A percentile compares a stretch with the other conserved stretches of the same genome.
Conservation (phyloP, 2,888 invertebrate species). For the Galerucella nymphaeae region DNA sequence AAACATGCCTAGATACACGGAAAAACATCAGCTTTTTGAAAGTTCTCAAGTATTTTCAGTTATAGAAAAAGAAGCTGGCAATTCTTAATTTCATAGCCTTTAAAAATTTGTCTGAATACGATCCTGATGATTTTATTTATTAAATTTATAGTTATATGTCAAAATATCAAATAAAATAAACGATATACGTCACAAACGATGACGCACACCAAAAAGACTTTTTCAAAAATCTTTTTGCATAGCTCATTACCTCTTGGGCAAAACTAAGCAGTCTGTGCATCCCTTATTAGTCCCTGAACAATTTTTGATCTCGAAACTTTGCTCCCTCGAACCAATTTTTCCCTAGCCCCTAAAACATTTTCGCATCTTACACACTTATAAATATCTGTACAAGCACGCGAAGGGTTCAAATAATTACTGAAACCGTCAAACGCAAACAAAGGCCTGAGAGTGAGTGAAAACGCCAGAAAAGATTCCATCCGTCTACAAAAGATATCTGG, state of each 20-base stretch:
- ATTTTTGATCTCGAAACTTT: neutral
- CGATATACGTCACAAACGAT: too few relatives aligned
- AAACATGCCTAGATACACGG: too few relatives aligned
- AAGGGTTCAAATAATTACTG: slow-evolving; percentile 24
- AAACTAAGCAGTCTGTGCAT: neutral
- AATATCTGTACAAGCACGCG: slow-evolving; percentile 16
- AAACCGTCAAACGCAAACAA: slow-evolving; percentile 27
- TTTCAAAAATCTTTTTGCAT: too few relatives aligned
- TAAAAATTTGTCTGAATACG: too few relatives aligned
- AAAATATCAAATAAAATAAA: too few relatives aligned
- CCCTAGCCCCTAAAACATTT: slow-evolving; percentile 2
- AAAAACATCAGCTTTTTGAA: too few relatives aligned
- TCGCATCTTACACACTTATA: slow-evolving; percentile 24
- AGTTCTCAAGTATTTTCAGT: too few relatives aligned
- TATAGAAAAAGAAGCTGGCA: too few relatives aligned
- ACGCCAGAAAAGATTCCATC: slow-evolving; percentile 19
- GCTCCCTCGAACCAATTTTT: slow-evolving; percentile 2
- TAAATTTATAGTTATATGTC: too few relatives aligned
- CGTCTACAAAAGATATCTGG: slow-evolving; percentile 9
- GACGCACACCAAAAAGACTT: too few relatives aligned
- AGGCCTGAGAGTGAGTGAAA: slow-evolving; percentile 16
- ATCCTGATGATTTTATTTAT: too few relatives aligned
- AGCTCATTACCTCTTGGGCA: neutral
- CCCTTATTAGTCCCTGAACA: neutral
- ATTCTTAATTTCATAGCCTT: too few relatives aligned